Percentiles rank a stretch among this genome's conserved stretches.
Conservation (phyloP, 2,113 vertebrate species). For the Formicarius rufipectus region DNA sequence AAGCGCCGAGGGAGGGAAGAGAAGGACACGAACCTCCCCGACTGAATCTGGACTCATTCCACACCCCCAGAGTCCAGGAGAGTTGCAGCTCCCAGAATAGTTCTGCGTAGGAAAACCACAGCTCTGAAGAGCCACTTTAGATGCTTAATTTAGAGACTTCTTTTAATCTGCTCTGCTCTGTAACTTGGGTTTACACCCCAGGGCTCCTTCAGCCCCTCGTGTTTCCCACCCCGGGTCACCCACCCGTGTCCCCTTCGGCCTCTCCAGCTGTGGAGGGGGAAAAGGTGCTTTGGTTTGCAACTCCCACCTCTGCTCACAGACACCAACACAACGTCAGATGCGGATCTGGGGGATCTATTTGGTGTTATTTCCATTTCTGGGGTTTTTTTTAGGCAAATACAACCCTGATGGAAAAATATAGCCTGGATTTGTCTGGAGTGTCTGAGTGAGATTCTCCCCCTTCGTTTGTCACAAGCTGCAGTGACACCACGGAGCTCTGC, state of each 20-base stretch:
- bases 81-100: slow-evolving; percentile 53
- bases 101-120: slow-evolving; percentile 42
- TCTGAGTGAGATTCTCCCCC: not conserved
- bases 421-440: not conserved
- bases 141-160: slow-evolving; percentile 31
- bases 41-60: not conserved
- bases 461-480: not conserved
- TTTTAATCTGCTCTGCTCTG: slow-evolving; percentile 6
- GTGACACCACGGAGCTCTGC: not conserved
- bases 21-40: slow-evolving; percentile 11
- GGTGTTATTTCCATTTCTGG: not conserved
- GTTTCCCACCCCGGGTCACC: not conserved
- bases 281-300: not conserved
- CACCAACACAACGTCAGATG: not conserved
- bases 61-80: slow-evolving; percentile 58
- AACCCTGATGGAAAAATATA: not conserved
- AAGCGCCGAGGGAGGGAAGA: not conserved
- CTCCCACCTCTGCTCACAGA: not conserved
- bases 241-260: not conserved
- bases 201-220: no score
- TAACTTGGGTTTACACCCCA: not conserved
- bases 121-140: slow-evolving; percentile 2
- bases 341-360: not conserved
- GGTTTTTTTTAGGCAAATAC: not conserved
- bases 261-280: not conserved